phyloP scores from a whole-genome alignment of 1,140 invertebrate species.

The Brachionus angularis region DNA sequence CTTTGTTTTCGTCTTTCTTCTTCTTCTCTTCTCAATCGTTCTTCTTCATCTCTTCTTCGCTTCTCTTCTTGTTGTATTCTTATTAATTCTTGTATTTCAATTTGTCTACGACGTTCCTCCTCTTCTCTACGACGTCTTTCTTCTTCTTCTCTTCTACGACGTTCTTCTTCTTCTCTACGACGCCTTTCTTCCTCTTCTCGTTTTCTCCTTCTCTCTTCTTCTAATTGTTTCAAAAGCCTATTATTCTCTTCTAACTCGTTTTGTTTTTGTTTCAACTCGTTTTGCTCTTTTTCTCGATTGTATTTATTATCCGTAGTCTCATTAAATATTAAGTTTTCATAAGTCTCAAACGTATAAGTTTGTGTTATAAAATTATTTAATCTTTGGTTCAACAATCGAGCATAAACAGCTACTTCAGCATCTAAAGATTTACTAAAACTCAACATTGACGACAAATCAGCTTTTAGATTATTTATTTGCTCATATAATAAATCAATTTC shows the following conservation, averaged over 20 bases:
- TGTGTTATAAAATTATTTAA: conserved; percentile 18
- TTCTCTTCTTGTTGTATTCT: not conserved
- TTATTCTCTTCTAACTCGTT: conserved; percentile 40
- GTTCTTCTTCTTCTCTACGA: not conserved
- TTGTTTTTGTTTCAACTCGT: conserved; percentile 24
- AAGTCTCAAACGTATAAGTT: conserved; percentile 27
- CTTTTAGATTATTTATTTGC: conserved; percentile 35
- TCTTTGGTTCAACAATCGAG: conserved; percentile 22
- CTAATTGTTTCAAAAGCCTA: conserved; percentile 9
- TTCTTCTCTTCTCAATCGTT: not conserved
- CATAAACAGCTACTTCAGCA: conserved; percentile 41
- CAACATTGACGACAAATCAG: conserved; percentile 24
- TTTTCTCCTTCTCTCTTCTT: conserved; percentile 2
- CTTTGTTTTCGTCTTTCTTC: not conserved
- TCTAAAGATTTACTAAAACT: conserved; percentile 42
- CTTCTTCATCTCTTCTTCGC: not conserved
- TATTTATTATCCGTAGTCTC: not conserved
- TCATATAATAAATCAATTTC: not conserved
- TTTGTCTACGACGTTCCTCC: not conserved
- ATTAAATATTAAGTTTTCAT: conserved; percentile 30
- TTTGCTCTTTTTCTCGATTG: conserved; percentile 11
- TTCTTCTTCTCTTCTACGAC: not conserved
- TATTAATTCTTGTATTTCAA: not conserved
- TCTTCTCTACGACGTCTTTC: not conserved
- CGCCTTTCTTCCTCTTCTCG: conserved; percentile 32